Percentiles rank a stretch among this genome's conserved stretches.
phyloP scores from a whole-genome alignment of 2,113 vertebrate genomes.

The Leptosomus discolor region DNA sequence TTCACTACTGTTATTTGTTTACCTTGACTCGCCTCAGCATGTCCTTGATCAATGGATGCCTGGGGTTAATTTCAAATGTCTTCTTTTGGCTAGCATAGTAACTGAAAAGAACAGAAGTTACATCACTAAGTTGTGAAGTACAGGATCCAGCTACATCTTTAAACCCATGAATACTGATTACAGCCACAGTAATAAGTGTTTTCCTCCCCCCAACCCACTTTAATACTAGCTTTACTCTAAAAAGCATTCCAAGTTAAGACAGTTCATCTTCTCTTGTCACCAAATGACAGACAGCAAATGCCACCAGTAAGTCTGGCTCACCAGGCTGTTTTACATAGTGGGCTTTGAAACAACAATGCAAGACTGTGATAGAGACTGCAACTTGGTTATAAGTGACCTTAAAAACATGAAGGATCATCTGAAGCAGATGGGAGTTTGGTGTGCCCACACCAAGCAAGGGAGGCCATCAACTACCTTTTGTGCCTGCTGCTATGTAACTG shows the following conservation, averaged over 20 bases:
- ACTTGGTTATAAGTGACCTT: not conserved
- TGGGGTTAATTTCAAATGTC: conserved; percentile 95
- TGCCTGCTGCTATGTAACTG: not conserved
- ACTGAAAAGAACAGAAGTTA: conserved; percentile 64
- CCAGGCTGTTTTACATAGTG: not conserved
- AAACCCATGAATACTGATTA: not conserved
- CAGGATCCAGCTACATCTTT: not conserved
- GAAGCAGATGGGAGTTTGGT: not conserved
- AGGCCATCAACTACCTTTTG: not conserved
- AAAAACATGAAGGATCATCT: not conserved
- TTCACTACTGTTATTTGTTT: conserved; percentile 24
- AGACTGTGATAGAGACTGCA: not conserved
- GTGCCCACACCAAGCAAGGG: not conserved
- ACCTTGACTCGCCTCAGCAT: conserved; percentile 91
- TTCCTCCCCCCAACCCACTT: rapidly evolving
- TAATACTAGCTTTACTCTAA: not conserved
- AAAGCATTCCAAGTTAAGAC: not conserved
- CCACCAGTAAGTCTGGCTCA: not conserved
- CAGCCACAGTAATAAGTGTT: not conserved
- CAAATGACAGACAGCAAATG: not conserved
- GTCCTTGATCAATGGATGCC: conserved; percentile 93
- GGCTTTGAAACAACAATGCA: not conserved
- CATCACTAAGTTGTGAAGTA: not conserved
- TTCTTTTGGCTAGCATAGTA: conserved; percentile 99
- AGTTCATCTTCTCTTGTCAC: not conserved